Evolutionary conservation across 2,113 vertebrate genomes (phyloP).

Genomic region (Brachionichthys hirsutus): DNA sequence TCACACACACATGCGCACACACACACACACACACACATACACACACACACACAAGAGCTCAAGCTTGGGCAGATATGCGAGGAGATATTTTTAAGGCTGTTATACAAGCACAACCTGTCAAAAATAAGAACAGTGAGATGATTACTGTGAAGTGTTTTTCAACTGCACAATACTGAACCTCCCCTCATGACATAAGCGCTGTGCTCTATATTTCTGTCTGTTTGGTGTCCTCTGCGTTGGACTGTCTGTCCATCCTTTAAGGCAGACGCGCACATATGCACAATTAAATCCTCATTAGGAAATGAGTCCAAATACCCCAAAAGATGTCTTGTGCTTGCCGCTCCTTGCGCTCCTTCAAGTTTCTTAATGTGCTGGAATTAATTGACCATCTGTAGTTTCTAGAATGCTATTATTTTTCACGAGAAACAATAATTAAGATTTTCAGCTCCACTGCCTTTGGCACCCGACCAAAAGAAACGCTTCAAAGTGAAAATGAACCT

Average conservation of each 20-base stretch:
- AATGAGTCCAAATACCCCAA: slow-evolving; percentile 2
- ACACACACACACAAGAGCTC: slow-evolving; percentile 12
- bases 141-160: slow-evolving; percentile 20
- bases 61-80: slow-evolving; percentile 4
- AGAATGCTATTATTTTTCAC: slow-evolving; percentile 7
- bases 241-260: slow-evolving; percentile 30
- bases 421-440: slow-evolving; percentile 4
- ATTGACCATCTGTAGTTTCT: neutral
- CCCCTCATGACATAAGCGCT: slow-evolving; percentile 7
- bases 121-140: slow-evolving; percentile 27
- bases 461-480: slow-evolving; percentile 1
- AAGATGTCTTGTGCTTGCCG: slow-evolving; percentile 5
- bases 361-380: slow-evolving; percentile 7
- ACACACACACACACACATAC: slow-evolving; percentile 5
- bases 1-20: slow-evolving; percentile 2
- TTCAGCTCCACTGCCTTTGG: neutral
- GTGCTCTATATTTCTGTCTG: slow-evolving; percentile 7
- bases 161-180: slow-evolving; percentile 16
- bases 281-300: slow-evolving; percentile 23
- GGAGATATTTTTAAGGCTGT: slow-evolving; percentile 37
- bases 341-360: neutral
- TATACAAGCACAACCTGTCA: slow-evolving; percentile 31
- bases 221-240: slow-evolving; percentile 5
- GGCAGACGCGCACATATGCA: slow-evolving; percentile 33
- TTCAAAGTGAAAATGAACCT: slow-evolving; percentile 2